Evolutionary conservation across 2,113 vertebrate genomes (phyloP).

Genomic region (Gorsachius goisagi): DNA sequence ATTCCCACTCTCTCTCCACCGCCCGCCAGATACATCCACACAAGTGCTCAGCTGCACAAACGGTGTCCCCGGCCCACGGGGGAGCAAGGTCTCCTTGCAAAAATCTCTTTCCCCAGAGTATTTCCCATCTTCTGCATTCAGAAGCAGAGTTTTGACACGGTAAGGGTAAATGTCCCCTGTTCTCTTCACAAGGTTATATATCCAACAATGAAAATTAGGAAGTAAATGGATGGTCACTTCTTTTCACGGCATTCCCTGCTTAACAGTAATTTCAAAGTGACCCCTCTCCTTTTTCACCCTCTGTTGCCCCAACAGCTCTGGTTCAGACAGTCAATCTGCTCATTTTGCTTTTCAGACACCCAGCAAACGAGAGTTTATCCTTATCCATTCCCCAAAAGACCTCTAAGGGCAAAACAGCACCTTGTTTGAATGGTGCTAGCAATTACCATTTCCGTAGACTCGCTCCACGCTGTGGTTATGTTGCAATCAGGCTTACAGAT

Average conservation of each 20-base stretch:
- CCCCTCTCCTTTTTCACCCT: background rate
- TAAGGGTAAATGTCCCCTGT: background rate
- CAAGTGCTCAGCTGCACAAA: background rate
- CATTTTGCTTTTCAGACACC: background rate
- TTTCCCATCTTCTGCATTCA: background rate
- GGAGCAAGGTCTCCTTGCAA: background rate
- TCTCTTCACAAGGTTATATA: background rate
- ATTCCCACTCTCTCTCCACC: background rate
- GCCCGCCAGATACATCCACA: accelerated
- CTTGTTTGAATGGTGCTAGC: background rate
- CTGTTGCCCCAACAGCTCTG: background rate
- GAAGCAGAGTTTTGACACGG: background rate
- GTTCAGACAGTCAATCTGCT: background rate
- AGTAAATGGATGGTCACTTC: background rate
- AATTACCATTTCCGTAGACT: background rate
- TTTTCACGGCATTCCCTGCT: background rate
- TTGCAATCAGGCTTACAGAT: background rate
- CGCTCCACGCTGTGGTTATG: accelerated
- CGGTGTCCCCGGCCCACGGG: no score
- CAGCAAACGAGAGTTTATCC: background rate
- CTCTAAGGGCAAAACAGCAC: background rate
- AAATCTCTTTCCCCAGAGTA: background rate
- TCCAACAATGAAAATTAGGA: background rate
- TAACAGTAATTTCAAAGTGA: background rate
- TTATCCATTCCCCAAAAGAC: background rate